Percentiles rank a stretch among this genome's conserved stretches.
Conservation (phyloP, 1,140 invertebrate genomes). For the Diorhabda sublineata region DNA sequence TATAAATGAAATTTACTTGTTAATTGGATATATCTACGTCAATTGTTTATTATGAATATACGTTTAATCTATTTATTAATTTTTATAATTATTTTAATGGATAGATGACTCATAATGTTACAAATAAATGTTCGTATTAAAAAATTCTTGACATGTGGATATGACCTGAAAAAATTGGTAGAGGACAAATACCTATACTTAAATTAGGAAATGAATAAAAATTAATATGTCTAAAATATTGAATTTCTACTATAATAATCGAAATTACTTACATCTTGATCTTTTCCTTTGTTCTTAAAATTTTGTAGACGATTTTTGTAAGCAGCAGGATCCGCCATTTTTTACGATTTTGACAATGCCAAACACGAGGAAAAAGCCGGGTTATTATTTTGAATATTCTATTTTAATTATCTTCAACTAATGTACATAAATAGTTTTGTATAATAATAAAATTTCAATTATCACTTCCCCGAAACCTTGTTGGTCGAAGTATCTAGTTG, state of each 20-base stretch:
- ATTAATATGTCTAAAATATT: not conserved
- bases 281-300: conserved; percentile 96
- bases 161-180: conserved; percentile 5
- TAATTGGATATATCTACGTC: too few species aligned
- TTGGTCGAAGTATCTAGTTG: not conserved
- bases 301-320: conserved; percentile 80
- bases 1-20: too few species aligned
- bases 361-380: conserved; percentile 28
- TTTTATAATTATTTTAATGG: too few species aligned
- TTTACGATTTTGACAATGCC: conserved; percentile 50
- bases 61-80: too few species aligned
- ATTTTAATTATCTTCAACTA: not conserved
- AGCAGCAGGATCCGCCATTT: conserved; percentile 71
- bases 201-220: not conserved
- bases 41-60: too few species aligned
- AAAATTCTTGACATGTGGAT: conserved; percentile 7
- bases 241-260: not conserved
- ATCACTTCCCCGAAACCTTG: not conserved
- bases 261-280: conserved; percentile 82
- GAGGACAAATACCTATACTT: not conserved
- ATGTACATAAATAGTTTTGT: not conserved
- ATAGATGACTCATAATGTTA: too few species aligned
- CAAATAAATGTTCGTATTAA: conserved; percentile 3
- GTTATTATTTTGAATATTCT: not conserved
- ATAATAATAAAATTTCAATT: not conserved